A percentile compares a stretch with the other conserved stretches of the same genome.
Conservation (phyloP, 2,888 invertebrate genomes). For the Acleris sparsana region DNA sequence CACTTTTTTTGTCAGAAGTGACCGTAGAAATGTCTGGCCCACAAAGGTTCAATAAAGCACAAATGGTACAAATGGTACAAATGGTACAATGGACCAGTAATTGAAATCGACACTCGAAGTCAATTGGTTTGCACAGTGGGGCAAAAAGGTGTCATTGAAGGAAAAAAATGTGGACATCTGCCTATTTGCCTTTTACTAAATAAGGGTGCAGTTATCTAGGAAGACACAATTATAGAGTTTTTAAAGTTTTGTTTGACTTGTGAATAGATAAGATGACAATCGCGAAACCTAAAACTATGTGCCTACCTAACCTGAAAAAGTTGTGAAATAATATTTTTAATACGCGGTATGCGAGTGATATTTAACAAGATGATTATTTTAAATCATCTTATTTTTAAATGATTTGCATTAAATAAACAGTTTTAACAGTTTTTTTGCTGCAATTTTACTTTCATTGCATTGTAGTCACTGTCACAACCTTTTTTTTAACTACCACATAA, state of each 20-base stretch:
- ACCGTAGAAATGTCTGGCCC: conserved; percentile 25
- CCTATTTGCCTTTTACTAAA: conserved; percentile 39
- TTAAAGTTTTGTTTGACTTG: background rate
- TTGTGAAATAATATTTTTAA: no score
- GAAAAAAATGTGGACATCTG: conserved; percentile 66
- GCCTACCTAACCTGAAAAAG: no score
- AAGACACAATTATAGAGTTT: background rate
- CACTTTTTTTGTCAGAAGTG: conserved; percentile 32
- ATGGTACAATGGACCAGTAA: conserved; percentile 57
- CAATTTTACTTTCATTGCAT: no score
- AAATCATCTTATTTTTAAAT: no score
- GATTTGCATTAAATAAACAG: no score
- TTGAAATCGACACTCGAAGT: conserved; percentile 65
- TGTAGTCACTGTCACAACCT: no score
- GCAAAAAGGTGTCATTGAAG: conserved; percentile 41
- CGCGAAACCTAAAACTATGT: no score
- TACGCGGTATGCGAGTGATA: no score
- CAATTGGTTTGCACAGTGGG: conserved; percentile 44
- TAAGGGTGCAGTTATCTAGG: conserved; percentile 40
- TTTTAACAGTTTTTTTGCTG: no score
- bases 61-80: conserved; percentile 38
- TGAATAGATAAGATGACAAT: no score
- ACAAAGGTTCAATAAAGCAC: conserved; percentile 3
- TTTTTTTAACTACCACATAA: no score
- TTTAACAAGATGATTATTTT: no score